These are phyloP conservation scores for Drosophila sordidula DNA, from an alignment of 2,888 invertebrate genomes.

Conservation along the genomic window DNA sequence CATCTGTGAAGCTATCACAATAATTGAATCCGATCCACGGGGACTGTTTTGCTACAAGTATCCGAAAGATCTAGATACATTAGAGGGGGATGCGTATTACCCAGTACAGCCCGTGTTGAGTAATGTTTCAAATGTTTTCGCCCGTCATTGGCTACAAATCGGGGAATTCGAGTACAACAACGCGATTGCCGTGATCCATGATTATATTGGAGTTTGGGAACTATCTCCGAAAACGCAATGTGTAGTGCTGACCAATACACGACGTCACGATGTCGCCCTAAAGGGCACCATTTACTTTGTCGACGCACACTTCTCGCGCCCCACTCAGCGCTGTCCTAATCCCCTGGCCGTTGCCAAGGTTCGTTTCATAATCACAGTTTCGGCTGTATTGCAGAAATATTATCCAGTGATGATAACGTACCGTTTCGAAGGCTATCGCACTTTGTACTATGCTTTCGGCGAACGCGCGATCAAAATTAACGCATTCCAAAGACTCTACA, in stretches of 20 bases:
- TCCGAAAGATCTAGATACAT: slow-evolving; percentile 24
- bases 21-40: slow-evolving; percentile 64
- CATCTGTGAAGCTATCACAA: slow-evolving; percentile 57
- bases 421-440: slow-evolving; percentile 80
- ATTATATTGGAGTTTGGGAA: slow-evolving; percentile 74
- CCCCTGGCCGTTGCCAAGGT: slow-evolving; percentile 82
- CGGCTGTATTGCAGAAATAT: slow-evolving; percentile 56
- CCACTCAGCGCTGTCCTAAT: slow-evolving; percentile 80
- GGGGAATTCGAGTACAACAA: slow-evolving; percentile 62
- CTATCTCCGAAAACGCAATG: slow-evolving; percentile 79
- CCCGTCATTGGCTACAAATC: slow-evolving; percentile 54
- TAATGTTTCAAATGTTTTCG: slow-evolving; percentile 22
- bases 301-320: slow-evolving; percentile 81
- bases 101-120: neutral
- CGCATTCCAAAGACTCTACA: slow-evolving; percentile 75
- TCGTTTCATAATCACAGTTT: slow-evolving; percentile 78
- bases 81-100: no score
- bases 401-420: slow-evolving; percentile 82
- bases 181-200: slow-evolving; percentile 63
- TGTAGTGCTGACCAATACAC: slow-evolving; percentile 63
- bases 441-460: slow-evolving; percentile 71
- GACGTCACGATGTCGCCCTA: slow-evolving; percentile 42
- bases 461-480: slow-evolving; percentile 42
- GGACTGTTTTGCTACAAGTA: slow-evolving; percentile 69
- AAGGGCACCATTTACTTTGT: slow-evolving; percentile 71